These are phyloP conservation scores for Lottia gigantea DNA, from an alignment of 2,888 invertebrate species.

Conservation along the genomic window DNA sequence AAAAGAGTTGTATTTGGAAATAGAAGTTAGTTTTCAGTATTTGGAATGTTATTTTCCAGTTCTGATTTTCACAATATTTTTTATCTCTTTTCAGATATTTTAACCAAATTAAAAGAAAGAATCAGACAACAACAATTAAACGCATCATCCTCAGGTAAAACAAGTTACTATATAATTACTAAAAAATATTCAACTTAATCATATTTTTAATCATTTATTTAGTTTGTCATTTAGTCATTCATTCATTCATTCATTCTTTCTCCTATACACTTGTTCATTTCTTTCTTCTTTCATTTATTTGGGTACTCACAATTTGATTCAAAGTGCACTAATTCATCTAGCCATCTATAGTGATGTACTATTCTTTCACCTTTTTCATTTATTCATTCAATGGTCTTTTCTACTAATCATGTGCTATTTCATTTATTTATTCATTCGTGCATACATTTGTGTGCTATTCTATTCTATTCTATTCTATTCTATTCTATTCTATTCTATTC, in stretches of 20 bases:
- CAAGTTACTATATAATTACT: too few species aligned
- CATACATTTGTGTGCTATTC: neutral
- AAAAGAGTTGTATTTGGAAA: too few species aligned
- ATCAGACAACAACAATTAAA: slow-evolving; percentile 51
- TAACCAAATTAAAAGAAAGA: slow-evolving; percentile 54
- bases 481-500: neutral
- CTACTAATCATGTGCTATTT: too few species aligned
- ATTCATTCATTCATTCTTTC: slow-evolving; percentile 13
- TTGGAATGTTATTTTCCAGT: too few species aligned
- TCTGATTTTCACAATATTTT: too few species aligned
- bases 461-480: slow-evolving; percentile 1
- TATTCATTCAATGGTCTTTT: too few species aligned
- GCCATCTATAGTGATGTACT: too few species aligned
- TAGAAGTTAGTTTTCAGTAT: too few species aligned
- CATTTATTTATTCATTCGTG: neutral
- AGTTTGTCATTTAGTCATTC: neutral
- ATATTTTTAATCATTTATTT: neutral
- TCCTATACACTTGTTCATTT: neutral
- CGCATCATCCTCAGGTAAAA: slow-evolving; percentile 35
- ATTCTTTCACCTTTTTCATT: too few species aligned
- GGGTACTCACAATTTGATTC: neutral
- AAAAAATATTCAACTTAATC: neutral
- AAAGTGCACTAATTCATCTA: neutral
- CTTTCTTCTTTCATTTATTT: slow-evolving; percentile 7
- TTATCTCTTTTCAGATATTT: slow-evolving; percentile 41